Evolutionary conservation across 2,888 invertebrate species (phyloP), one percentile per base, ranked within the genome.

Genomic region (Chironomus riparius): DNA sequence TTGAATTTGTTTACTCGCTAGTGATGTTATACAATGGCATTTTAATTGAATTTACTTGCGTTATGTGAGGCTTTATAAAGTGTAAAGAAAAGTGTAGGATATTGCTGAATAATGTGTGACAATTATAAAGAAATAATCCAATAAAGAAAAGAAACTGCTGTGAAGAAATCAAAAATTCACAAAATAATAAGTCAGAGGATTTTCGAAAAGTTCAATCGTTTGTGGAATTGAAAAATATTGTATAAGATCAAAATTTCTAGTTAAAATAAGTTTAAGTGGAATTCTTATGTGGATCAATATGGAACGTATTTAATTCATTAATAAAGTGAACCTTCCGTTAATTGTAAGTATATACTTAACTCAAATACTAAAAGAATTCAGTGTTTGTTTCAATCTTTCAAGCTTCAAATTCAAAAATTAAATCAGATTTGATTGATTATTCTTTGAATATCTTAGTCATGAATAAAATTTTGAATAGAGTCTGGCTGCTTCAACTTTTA

Each of bases 1-100:
- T 62, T 72, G 72, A 72, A 72, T 62, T 72, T 72, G 72, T 72
- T 72, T 72, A 72, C 72, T 62, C 72, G 62, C 18, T 24, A 72
- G 72, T 72, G 72, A 72, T 50, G 72, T 48, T 50, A 72, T 62
- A 72, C 72, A 72, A 72, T 72, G 61, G 72, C 72, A 61, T 61
- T 72, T 72, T 72, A 72, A 72, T 72, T 50, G 72, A 72, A 72
- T 62, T 62, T 50, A 15, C 50, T 50, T 50, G 50, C 50, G 50
- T 50, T 50, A n/a, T 38, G 38, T 38, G 38, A 38, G 10, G 38
- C 50, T 50, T 15, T 50, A 50, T 15, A 13, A 50, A 50, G 50
- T 50, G 50, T n/a, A 13, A 50, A 38, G 10, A 12, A 3, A 48
- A 48, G 48, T 48, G 48, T n/a, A 12, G 12, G n/a, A 50, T n/a